Base-by-base conservation (phyloP, 2,113 vertebrate species). In the Mobula birostris region DNA sequence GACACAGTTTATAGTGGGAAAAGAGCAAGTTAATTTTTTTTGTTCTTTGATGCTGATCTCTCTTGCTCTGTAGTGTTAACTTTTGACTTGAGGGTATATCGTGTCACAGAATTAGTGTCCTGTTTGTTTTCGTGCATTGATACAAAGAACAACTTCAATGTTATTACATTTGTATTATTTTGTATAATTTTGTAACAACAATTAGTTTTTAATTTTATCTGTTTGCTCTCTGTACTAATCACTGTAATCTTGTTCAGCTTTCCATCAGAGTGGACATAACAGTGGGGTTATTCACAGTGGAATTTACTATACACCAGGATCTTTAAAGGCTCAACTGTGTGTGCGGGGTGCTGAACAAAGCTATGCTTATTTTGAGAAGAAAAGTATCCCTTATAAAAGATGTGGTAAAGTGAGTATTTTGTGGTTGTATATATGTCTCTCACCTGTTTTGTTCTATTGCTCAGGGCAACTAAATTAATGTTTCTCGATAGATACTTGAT, bases 281-380 rank as follows among this genome's bases (percentile, higher is more conserved):
- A 99, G 99, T 40, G 99, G 99, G 0, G 99, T 99, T 94, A 98
- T 99, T 96, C 99, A 99, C 97, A 99, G 98, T 5, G 99, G 99
- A 4, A 98, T 99, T 95, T 99, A 99, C 96, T 99, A 99, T 97
- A 98, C 96, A 0, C 99, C 99, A 0, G 99, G 98, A 0, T 99
- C 99, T 17, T 97, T 99, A 95, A 99, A 99, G 95, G 99, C 99
- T 56, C 98, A 96, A 56, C 97, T 99, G 80, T 99, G 99, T 94
- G 98, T 99, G 94, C 96, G 97, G 36, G 99, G 99, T 1, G 97
- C 99, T 76, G 96, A 96, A 5, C 96, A 99, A 48, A 97, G 98
- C 95, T 99, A 99, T 93, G 94, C 98, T 21, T 99, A 99, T 96
- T 99, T 98, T 66, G 96, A 99, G 66, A 97, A 96, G 96, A 99